Conservation (phyloP, 1,140 invertebrate species). For the Drosophila melanogaster region DNA sequence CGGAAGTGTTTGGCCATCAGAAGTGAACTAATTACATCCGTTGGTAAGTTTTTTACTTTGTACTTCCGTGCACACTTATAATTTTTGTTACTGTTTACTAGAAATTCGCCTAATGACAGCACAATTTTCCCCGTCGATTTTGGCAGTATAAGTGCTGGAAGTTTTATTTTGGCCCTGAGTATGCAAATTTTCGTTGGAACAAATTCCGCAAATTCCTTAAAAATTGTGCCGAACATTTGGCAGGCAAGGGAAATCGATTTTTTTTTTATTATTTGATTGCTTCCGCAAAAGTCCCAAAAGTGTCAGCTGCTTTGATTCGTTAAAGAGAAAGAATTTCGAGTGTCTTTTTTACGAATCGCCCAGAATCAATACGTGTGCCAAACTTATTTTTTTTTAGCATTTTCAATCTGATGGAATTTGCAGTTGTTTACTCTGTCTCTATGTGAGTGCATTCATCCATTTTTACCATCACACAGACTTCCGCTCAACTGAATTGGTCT, state of each 20-base stretch:
- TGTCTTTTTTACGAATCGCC: slow-evolving; percentile 9
- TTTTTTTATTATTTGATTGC: not conserved
- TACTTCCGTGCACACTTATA: slow-evolving; percentile 6
- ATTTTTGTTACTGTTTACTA: slow-evolving; percentile 14
- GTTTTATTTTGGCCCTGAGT: slow-evolving; percentile 45
- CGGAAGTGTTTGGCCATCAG: slow-evolving; percentile 42
- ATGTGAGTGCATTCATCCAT: not conserved
- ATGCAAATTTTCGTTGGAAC: slow-evolving; percentile 48
- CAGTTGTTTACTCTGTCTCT: slow-evolving; percentile 8
- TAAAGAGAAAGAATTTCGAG: slow-evolving; percentile 10
- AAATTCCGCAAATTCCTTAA: slow-evolving; percentile 13
- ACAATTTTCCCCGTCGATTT: slow-evolving; percentile 6
- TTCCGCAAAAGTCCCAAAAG: slow-evolving; percentile 12
- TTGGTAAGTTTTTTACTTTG: slow-evolving; percentile 5
- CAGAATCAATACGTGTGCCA: slow-evolving; percentile 9
- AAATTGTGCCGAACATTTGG: slow-evolving; percentile 35
- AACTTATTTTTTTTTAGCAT: not conserved
- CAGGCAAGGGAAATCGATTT: slow-evolving; percentile 24
- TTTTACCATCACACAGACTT: slow-evolving; percentile 4
- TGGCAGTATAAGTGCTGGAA: slow-evolving; percentile 28
- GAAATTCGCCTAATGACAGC: slow-evolving; percentile 26
- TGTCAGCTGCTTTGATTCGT: slow-evolving; percentile 41
- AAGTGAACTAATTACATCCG: slow-evolving; percentile 71
- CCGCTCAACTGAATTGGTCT: slow-evolving; percentile 7
- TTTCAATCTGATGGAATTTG: slow-evolving; percentile 19